Base-by-base conservation (phyloP, 1,140 invertebrate genomes). In the Aphaenogaster ashmeadi region DNA sequence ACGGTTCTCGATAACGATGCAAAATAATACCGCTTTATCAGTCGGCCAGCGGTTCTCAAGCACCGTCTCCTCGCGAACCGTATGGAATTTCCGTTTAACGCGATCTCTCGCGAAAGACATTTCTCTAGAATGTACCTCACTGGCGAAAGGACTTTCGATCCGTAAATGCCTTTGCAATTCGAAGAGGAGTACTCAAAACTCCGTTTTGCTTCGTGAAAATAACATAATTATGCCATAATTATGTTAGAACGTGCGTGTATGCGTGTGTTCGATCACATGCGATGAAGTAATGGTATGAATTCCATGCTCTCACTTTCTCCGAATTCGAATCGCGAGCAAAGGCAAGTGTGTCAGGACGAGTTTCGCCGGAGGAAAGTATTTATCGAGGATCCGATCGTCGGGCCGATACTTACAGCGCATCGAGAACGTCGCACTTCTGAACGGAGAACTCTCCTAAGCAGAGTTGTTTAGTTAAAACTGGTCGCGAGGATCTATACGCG, bases 11-110 rank as follows among this genome's bases (percentile, higher is more conserved):
- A 91, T 91, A 91, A 90, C 77, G 87, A 91, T 91, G 90, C 78
- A 90, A 91, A 91, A 90, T 91, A 91, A 91, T 90, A 84, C 78
- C 21, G 78, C 87, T 91, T 90, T 88, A 91, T 91, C 90, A 88
- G 69, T 21, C 33, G 18, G 1, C 60, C 60, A 66, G 69, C 5
- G 88, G 67, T 69, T 91, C 86, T 90, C 86, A 91, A 77, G 3
- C 60, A 11, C 33, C 33, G 9, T 69, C 13, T 69, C 18, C 8
- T 38, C 15, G 2, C 15, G 38, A 21, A 21, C 21, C 21, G 13
- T n/a, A n/a, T 52, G 5, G 15, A 44, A 84, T 67, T 83, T 60
- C 9, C 38, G 13, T 15, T 27, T 27, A 52, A 74, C 38, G 1
- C 21, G 21, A 74, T 18, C 38, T 50, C 11, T 18, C 3, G 6